A percentile compares a stretch with the other conserved stretches of the same genome.
phyloP scores from a whole-genome alignment of 1,140 invertebrate species.

The Apis laboriosa region DNA sequence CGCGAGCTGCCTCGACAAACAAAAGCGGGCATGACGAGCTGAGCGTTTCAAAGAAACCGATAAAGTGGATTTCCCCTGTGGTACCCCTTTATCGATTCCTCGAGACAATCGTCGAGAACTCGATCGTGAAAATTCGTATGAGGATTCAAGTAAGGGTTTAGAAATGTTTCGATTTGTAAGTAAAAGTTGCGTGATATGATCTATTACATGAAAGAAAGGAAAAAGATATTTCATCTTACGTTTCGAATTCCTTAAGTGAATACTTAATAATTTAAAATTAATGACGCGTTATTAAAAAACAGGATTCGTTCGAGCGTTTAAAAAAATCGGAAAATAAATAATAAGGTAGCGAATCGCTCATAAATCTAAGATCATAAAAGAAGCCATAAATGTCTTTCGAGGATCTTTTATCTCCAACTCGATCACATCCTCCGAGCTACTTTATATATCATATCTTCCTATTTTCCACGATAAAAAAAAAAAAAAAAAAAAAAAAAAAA shows the following conservation, averaged over 20 bases:
- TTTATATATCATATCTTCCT: background rate
- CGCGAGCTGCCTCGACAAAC: conserved; percentile 35
- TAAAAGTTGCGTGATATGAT: no score
- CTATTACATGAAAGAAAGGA: background rate
- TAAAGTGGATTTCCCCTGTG: conserved; percentile 38
- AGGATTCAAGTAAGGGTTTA: no score
- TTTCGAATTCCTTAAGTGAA: background rate
- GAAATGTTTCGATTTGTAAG: no score
- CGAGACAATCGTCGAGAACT: background rate
- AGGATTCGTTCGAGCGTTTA: background rate
- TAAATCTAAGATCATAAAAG: background rate
- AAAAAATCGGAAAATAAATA: background rate
- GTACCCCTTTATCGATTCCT: background rate
- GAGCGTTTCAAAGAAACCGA: conserved; percentile 41
- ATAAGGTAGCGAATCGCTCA: background rate
- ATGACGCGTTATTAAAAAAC: background rate
- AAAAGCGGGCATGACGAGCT: conserved; percentile 29
- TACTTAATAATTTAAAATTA: background rate
- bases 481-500: no score
- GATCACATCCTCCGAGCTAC: background rate
- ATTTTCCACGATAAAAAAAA: background rate
- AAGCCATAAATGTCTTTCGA: background rate
- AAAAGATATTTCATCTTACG: background rate
- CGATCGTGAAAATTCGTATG: background rate
- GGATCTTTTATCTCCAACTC: background rate